Percentiles rank a stretch among this genome's conserved stretches.
Conservation (phyloP, 2,113 vertebrate species). For the Plecturocebus donacophilus region DNA sequence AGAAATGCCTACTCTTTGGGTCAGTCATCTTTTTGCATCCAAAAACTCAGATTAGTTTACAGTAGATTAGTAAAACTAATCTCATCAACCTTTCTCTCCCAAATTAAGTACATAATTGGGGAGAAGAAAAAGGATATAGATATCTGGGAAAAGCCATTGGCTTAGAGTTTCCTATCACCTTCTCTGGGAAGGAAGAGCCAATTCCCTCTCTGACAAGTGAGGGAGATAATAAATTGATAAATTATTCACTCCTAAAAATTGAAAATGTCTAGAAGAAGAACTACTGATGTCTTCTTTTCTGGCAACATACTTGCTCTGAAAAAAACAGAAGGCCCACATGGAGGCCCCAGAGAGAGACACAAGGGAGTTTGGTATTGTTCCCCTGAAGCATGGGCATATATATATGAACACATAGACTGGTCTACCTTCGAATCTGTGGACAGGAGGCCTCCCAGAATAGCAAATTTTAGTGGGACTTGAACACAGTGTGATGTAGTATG, state of each 20-base stretch:
- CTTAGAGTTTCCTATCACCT: neutral
- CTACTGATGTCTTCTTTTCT: neutral
- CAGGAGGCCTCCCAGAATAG: neutral
- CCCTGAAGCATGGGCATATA: fast-evolving
- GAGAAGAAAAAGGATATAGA: neutral
- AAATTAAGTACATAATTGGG: neutral
- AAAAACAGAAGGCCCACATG: neutral
- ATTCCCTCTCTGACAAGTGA: neutral
- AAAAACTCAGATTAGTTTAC: neutral
- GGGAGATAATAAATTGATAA: neutral
- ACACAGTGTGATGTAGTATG: neutral
- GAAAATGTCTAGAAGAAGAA: neutral
- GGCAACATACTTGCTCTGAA: no score
- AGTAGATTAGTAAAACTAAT: neutral
- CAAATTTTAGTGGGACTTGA: neutral
- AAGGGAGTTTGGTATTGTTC: neutral
- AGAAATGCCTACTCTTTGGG: neutral
- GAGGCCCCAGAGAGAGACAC: neutral
- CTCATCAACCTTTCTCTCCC: no score
- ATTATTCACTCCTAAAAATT: neutral
- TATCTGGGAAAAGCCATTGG: fast-evolving
- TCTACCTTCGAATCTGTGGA: no score
- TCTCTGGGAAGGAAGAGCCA: neutral
- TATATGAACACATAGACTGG: fast-evolving
- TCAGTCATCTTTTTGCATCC: neutral